Conservation (phyloP, 2,797 vertebrate genomes). For the Rhabdophis nuchalis region DNA sequence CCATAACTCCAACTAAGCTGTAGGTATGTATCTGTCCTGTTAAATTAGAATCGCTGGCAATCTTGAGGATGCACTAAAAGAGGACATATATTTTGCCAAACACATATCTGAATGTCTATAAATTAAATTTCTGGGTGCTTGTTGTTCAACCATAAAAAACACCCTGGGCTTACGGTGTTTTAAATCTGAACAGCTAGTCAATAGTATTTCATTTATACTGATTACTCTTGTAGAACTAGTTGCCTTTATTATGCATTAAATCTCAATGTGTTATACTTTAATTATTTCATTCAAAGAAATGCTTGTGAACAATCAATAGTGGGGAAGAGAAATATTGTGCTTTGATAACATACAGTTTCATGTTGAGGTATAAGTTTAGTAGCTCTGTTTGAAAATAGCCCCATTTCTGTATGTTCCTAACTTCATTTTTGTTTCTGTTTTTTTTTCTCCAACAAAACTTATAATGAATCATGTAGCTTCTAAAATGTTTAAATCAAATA, state of each 20-base stretch:
- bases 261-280: neutral
- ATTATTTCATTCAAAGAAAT: neutral
- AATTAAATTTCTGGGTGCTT: no score
- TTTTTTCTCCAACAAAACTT: neutral
- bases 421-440: neutral
- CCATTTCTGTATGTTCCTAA: neutral
- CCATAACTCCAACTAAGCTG: no score
- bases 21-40: neutral
- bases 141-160: neutral
- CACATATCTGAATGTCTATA: neutral
- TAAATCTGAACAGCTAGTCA: neutral
- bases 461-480: neutral
- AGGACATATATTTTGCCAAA: neutral
- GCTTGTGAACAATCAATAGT: neutral
- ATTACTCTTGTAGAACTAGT: neutral
- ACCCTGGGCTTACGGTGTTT: no score
- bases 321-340: neutral
- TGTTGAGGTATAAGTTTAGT: neutral
- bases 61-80: neutral
- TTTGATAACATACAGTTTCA: accelerated
- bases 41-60: neutral
- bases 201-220: neutral
- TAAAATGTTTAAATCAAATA: neutral
- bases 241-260: neutral
- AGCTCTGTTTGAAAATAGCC: neutral